Percentiles rank a stretch among this genome's conserved stretches.
These are phyloP conservation scores for Eupithecia inturbata DNA, from an alignment of 2,888 invertebrate species.

Conservation along the genomic window DNA sequence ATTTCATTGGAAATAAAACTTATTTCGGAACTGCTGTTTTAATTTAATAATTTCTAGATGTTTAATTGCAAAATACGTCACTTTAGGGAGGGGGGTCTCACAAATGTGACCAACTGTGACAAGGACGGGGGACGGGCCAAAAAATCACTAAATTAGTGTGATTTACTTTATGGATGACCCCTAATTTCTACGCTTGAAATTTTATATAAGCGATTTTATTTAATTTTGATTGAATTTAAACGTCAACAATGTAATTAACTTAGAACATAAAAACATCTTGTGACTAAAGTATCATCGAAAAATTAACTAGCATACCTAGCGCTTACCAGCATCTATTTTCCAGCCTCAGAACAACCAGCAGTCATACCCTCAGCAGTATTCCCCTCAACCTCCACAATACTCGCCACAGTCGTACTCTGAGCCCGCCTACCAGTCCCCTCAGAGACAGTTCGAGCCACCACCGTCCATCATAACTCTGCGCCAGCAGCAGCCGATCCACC, in stretches of 20 bases:
- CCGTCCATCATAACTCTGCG: constrained; percentile 89
- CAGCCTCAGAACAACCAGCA: constrained; percentile 49
- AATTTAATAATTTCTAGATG: too few relatives aligned
- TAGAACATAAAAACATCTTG: constrained; percentile 9
- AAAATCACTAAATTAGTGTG: too few relatives aligned
- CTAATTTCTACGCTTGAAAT: not conserved
- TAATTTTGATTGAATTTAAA: constrained; percentile 4
- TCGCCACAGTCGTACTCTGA: constrained; percentile 58
- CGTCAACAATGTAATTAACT: not conserved
- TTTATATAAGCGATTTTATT: not conserved
- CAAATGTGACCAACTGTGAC: too few relatives aligned
- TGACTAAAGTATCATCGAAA: constrained; percentile 22
- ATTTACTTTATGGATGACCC: too few relatives aligned
- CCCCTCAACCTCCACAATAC: constrained; percentile 14
- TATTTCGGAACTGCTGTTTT: too few relatives aligned
- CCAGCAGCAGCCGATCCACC: constrained; percentile 89
- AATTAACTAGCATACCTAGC: not conserved
- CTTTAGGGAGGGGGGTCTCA: too few relatives aligned
- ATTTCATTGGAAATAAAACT: too few relatives aligned
- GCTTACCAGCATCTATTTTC: constrained; percentile 10
- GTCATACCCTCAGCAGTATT: constrained; percentile 47
- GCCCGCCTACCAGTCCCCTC: constrained; percentile 85
- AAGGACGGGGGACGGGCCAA: too few relatives aligned
- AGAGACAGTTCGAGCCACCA: constrained; percentile 84
- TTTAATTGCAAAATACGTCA: too few relatives aligned